These are phyloP conservation scores for Struthio camelus DNA, from an alignment of 2,113 vertebrate species.

Conservation along the genomic window DNA sequence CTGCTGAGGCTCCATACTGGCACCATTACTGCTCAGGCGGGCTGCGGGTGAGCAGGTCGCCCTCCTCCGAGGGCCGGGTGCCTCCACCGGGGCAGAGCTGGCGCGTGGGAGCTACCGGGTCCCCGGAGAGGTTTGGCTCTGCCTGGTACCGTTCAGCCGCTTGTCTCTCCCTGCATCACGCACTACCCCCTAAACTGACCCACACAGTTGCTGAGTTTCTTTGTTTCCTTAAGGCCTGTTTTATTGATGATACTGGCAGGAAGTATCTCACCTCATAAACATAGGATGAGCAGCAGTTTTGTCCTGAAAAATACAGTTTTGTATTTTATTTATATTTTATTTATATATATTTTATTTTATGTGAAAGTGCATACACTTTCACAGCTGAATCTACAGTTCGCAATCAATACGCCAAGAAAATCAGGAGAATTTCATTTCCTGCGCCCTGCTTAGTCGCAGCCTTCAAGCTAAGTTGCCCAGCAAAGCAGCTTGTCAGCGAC, in stretches of 20 bases:
- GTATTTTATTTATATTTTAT: too few relatives aligned
- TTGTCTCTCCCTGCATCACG: rapidly evolving
- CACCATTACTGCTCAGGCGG: too few relatives aligned
- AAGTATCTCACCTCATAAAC: neutral
- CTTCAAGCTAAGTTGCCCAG: neutral
- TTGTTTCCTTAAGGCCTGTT: neutral
- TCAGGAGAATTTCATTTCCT: neutral
- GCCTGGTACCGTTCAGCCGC: neutral
- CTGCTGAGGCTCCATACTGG: too few relatives aligned
- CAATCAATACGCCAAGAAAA: neutral
- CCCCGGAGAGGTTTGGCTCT: too few relatives aligned
- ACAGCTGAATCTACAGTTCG: neutral
- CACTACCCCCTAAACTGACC: neutral
- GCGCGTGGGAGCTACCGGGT: too few relatives aligned
- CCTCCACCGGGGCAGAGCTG: too few relatives aligned
- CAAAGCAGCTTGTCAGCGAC: neutral
- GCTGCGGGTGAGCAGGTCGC: too few relatives aligned
- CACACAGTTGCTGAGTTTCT: neutral
- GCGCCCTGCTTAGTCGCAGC: neutral
- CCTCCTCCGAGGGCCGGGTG: too few relatives aligned
- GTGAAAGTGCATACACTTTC: too few relatives aligned
- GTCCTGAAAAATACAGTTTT: neutral
- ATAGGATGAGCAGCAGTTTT: neutral
- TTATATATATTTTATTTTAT: too few relatives aligned
- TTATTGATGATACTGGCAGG: neutral